Evolutionary conservation across 1,140 invertebrate genomes (phyloP), one percentile per base, ranked within the genome.

Genomic region (Helicoverpa armigera): DNA sequence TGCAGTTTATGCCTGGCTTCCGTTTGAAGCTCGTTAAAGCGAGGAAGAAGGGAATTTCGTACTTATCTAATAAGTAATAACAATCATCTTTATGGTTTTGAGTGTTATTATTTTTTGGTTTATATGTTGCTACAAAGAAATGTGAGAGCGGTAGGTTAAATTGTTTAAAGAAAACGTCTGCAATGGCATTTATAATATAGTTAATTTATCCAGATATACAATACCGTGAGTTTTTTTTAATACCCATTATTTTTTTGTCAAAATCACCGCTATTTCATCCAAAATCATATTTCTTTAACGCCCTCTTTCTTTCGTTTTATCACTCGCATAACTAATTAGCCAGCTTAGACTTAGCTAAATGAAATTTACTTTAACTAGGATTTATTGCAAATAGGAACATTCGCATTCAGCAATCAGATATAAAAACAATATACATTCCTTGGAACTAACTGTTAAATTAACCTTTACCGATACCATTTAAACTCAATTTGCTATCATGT

Each of bases 21-120:
- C 78, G 78, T 79, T 72, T 79, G 53, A 35, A 13, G 67, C 78
- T 79, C 78, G 78, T 79, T 79, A 79, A 35, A 3, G 29, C 56
- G 56, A 48, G 73, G 58, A 61, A 76, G 58, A 58, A 43, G 43
- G 13, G 35, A 18, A 60, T 51, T 63, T 61, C 72, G n/a, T 43
- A 48, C 35, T 67, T n/a, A 67, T 67, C 63, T 67, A 67, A 67
- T 48, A 50, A 67, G 35, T 67, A 67, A 67, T 67, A 67, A 67
- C n/a, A 48, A 50, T 48, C 63, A 50, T 16, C 14, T 67, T 67
- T 67, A 67, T 67, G 16, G 2, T 16, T 48, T 11, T 48, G 9
- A 48, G 35, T 43, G 7, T 13, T 43, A 48, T 48, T 50, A 16
- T 48, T 67, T 48, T 10, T 67, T 16, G 63, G 4, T 67, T n/a